phyloP scores from a whole-genome alignment of 2,888 invertebrate genomes.

The Chrysolina haemoptera region DNA sequence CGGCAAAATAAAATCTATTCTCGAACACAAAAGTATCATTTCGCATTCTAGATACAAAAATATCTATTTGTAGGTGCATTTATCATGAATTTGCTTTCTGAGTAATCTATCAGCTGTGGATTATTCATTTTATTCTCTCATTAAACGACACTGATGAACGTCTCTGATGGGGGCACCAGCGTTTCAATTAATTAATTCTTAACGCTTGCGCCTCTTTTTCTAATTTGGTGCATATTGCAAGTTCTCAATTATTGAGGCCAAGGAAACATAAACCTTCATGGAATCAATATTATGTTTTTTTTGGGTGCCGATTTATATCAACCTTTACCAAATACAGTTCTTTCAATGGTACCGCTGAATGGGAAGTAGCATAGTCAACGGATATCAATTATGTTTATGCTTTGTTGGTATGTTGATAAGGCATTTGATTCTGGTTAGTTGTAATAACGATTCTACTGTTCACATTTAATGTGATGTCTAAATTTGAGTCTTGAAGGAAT shows the following conservation, averaged over 20 bases:
- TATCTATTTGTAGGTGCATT: too few species aligned
- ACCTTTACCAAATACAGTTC: constrained; percentile 21
- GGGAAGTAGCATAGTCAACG: neutral
- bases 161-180: neutral
- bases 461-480: too few species aligned
- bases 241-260: constrained; percentile 7
- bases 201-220: neutral
- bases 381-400: too few species aligned
- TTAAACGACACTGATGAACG: neutral
- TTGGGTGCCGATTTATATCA: neutral
- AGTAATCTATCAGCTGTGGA: too few species aligned
- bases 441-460: too few species aligned
- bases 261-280: constrained; percentile 6
- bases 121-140: neutral
- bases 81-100: too few species aligned
- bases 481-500: too few species aligned
- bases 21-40: too few species aligned
- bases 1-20: too few species aligned
- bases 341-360: neutral
- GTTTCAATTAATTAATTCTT: neutral
- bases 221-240: neutral
- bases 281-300: neutral
- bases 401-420: too few species aligned
- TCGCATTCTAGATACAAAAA: too few species aligned
- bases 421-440: too few species aligned